Evolutionary conservation across 2,113 vertebrate genomes (phyloP), one percentile per base, ranked within the genome.

Genomic region (Cynoglossus semilaevis): DNA sequence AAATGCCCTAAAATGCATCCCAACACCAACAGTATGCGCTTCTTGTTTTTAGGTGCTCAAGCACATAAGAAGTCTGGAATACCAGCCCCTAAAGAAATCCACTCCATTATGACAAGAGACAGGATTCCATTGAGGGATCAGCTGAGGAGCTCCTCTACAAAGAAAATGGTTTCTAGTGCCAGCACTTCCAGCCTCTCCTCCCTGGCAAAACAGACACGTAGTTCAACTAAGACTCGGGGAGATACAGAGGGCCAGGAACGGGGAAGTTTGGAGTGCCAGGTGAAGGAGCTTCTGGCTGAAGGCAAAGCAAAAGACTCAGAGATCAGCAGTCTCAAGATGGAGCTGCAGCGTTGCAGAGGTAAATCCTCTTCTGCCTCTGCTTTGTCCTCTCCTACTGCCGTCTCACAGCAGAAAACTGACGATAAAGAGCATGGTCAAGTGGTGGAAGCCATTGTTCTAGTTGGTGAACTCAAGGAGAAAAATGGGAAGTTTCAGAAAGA

Each of bases 281-380:
- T 99, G 50, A 96, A 93, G 72, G 96, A 95, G 43, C 92, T 99
- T 43, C 76, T 98, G 82, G 93, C 94, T 17, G 96, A 98, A 68
- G 93, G 94, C 44, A 98, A 98, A 76, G 91, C 92, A 0, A 99
- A 98, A 90, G 96, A 99, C 63, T 92, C 90, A 1, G 94, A 98
- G 85, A 98, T 99, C 37, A 93, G 88, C 74, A 94, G 90, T 71
- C 94, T 99, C 42, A 93, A 92, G 19, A 92, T 82, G 64, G 97
- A 97, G 76, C 73, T 98, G 63, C 94, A 96, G 81, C 91, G 89
- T 67, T 92, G 81, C 71, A 92, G 85, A 77, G 92, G 89, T 67
- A 94, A 90, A 63, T 86, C 82, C 18, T 87, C 88, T 11, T 58
- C 87, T 1, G 67, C 70, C 22, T 82, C 69, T 0, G 5, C 75